Conservation (phyloP, 2,113 vertebrate genomes). For the Gymnorhina tibicen region DNA sequence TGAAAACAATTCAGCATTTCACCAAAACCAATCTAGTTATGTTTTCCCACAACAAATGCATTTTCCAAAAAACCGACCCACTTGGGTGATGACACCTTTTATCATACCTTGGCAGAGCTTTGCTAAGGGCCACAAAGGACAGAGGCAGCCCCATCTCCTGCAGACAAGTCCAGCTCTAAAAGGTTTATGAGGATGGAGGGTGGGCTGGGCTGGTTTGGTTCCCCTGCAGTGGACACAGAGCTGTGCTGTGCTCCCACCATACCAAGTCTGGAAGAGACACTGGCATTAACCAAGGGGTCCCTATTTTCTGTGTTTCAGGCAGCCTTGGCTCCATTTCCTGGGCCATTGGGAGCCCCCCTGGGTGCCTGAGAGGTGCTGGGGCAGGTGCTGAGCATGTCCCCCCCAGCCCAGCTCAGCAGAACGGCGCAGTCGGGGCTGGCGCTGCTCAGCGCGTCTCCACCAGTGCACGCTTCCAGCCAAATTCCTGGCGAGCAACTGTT, state of each 20-base stretch:
- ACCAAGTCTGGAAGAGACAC: accelerated
- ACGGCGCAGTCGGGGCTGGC: background rate
- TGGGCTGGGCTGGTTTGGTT: background rate
- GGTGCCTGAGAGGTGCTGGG: background rate
- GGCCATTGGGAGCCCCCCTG: background rate
- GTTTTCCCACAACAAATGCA: background rate
- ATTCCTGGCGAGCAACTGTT: background rate
- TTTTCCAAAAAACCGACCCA: background rate
- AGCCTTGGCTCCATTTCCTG: background rate
- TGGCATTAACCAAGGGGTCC: background rate
- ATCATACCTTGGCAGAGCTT: background rate
- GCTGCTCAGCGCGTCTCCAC: accelerated
- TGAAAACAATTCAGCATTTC: background rate
- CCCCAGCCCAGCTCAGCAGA: background rate
- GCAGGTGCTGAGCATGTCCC: background rate
- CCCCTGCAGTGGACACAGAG: background rate
- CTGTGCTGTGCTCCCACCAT: background rate
- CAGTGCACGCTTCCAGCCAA: background rate
- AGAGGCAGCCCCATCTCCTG: background rate
- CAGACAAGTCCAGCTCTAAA: background rate
- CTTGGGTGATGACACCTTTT: background rate
- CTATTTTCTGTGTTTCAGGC: background rate
- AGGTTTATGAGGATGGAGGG: background rate
- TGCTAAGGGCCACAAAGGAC: background rate
- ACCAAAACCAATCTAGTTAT: background rate